Evolutionary conservation across 2,797 vertebrate species (phyloP).

Genomic region (Lagocephalus sceleratus): DNA sequence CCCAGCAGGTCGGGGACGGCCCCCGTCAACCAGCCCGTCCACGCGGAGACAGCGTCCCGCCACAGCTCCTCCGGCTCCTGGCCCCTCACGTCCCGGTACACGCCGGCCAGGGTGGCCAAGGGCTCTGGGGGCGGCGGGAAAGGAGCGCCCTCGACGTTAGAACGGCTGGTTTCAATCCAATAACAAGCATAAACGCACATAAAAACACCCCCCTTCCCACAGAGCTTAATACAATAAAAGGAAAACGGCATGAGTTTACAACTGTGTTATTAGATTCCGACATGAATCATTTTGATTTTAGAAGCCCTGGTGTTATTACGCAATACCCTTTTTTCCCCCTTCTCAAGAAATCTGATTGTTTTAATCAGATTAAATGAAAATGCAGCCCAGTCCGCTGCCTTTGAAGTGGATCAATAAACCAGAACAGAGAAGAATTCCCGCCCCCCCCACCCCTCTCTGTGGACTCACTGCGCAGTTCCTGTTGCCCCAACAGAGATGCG

Average conservation of each 20-base stretch:
- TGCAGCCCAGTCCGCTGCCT: no score
- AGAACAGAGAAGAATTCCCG: neutral
- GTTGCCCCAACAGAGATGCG: conserved; percentile 72
- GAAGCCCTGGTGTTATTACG: no score
- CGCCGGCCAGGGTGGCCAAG: conserved; percentile 80
- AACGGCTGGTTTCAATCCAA: no score
- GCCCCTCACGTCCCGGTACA: conserved; percentile 82
- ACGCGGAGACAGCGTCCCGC: conserved; percentile 67
- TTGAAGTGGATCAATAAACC: neutral
- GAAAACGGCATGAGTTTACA: no score
- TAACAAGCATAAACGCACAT: neutral
- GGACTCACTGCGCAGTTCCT: conserved; percentile 83
- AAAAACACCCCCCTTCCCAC: no score
- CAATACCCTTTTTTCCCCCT: no score
- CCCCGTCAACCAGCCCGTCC: conserved; percentile 59
- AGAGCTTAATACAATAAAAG: no score
- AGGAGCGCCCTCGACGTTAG: no score
- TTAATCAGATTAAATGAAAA: neutral
- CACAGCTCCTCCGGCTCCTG: conserved; percentile 74
- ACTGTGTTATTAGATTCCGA: no score
- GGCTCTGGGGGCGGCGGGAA: conserved; percentile 67
- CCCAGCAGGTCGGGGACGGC: conserved; percentile 70
- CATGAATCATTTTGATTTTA: no score
- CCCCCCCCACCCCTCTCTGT: neutral
- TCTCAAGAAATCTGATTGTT: no score